Conservation (phyloP, 1,140 invertebrate species). For the Contarinia nasturtii region DNA sequence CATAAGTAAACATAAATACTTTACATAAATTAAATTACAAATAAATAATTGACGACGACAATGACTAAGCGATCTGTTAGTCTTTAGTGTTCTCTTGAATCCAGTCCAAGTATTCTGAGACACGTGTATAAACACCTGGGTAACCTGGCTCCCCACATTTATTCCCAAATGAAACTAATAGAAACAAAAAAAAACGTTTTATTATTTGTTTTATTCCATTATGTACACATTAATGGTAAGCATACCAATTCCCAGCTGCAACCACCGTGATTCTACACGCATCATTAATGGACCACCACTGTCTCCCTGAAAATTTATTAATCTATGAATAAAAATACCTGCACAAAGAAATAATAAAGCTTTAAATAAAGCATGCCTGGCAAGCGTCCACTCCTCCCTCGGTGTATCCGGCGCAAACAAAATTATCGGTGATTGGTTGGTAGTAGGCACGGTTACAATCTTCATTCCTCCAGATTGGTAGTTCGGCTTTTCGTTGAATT, state of each 20-base stretch:
- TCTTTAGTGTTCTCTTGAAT: constrained; percentile 22
- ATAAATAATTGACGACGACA: no score
- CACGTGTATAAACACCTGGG: constrained; percentile 42
- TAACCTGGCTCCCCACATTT: constrained; percentile 76
- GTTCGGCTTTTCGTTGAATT: constrained; percentile 56
- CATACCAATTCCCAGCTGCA: constrained; percentile 53
- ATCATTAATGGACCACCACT: constrained; percentile 68
- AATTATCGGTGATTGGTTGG: constrained; percentile 78
- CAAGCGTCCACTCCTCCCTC: constrained; percentile 84
- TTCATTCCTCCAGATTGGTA: constrained; percentile 80
- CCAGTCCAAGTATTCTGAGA: constrained; percentile 22
- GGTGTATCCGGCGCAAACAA: constrained; percentile 77
- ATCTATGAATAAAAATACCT: not conserved
- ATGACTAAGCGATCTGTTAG: constrained; percentile 3
- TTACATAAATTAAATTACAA: no score
- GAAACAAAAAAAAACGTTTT: constrained; percentile 33
- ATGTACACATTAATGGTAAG: no score
- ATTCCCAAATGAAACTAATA: constrained; percentile 55
- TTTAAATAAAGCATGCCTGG: constrained; percentile 36
- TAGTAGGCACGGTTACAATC: constrained; percentile 81
- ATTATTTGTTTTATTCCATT: no score
- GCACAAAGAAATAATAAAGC: not conserved
- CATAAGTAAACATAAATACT: no score
- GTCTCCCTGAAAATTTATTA: constrained; percentile 18
- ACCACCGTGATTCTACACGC: constrained; percentile 51